Conservation (phyloP, 1,140 invertebrate genomes). For the Drosophila nigromelanica region DNA sequence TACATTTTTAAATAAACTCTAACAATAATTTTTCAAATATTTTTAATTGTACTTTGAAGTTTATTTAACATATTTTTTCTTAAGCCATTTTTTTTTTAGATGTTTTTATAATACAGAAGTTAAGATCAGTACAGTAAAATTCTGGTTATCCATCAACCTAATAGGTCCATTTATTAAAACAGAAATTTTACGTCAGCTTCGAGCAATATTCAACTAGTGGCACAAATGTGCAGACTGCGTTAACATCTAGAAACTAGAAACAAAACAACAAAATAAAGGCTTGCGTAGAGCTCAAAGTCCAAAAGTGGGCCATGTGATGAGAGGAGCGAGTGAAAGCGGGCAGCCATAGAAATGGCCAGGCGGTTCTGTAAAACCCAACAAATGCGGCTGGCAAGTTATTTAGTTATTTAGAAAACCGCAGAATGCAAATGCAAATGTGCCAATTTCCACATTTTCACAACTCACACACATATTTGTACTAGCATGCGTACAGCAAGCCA, state of each 20-base stretch:
- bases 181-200: too few species aligned
- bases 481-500: slow-evolving; percentile 21
- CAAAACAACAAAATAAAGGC: slow-evolving; percentile 1
- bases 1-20: too few species aligned
- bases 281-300: slow-evolving; percentile 28
- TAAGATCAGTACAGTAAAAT: too few species aligned
- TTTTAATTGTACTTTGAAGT: too few species aligned
- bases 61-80: too few species aligned
- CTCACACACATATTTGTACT: not conserved
- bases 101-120: too few species aligned
- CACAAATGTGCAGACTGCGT: slow-evolving; percentile 17
- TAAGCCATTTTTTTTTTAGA: too few species aligned
- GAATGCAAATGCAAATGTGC: slow-evolving; percentile 73
- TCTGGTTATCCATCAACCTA: too few species aligned
- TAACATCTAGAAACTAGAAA: slow-evolving; percentile 53
- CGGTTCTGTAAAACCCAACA: slow-evolving; percentile 60
- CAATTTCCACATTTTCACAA: slow-evolving; percentile 48
- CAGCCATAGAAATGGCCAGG: slow-evolving; percentile 68
- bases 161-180: too few species aligned
- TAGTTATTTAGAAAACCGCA: slow-evolving; percentile 77
- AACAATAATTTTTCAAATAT: too few species aligned
- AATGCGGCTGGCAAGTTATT: slow-evolving; percentile 66
- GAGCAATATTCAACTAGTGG: not conserved
- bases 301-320: slow-evolving; percentile 55
- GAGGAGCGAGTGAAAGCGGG: slow-evolving; percentile 7